These are phyloP conservation scores for Bactericera cockerelli DNA, from an alignment of 1,140 invertebrate species.

Conservation along the genomic window DNA sequence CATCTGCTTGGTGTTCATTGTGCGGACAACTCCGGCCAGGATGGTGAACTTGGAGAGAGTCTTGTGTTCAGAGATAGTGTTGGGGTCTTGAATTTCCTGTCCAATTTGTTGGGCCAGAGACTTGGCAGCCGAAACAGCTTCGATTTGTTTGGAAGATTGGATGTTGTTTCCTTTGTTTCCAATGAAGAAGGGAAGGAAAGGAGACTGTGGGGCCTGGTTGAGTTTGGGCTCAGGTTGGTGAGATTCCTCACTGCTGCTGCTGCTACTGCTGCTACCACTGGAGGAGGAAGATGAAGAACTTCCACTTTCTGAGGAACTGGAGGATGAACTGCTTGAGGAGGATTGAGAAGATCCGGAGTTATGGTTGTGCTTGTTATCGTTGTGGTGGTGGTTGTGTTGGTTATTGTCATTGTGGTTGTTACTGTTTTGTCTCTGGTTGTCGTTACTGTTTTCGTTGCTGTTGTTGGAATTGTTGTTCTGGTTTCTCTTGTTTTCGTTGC, in stretches of 20 bases:
- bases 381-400: background rate
- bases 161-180: constrained; percentile 34
- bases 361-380: background rate
- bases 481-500: constrained; percentile 1
- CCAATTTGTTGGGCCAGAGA: constrained; percentile 38
- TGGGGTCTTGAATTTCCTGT: constrained; percentile 37
- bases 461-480: constrained; percentile 4
- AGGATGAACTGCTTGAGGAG: constrained; percentile 5
- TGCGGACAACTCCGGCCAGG: constrained; percentile 35
- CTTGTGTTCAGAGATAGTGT: constrained; percentile 34
- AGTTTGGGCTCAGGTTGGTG: constrained; percentile 30
- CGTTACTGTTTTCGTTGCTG: background rate
- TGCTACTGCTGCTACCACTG: constrained; percentile 11
- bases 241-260: constrained; percentile 22
- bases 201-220: constrained; percentile 30
- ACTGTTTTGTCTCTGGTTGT: background rate
- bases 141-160: constrained; percentile 24
- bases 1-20: constrained; percentile 41
- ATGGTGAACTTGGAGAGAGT: constrained; percentile 43
- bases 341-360: constrained; percentile 1
- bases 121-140: constrained; percentile 29
- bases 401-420: background rate
- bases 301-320: background rate
- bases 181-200: constrained; percentile 33
- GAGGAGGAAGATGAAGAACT: background rate